phyloP scores from a whole-genome alignment of 37 sponge, comb jelly and placozoan species.

The Beroe forskalii region DNA sequence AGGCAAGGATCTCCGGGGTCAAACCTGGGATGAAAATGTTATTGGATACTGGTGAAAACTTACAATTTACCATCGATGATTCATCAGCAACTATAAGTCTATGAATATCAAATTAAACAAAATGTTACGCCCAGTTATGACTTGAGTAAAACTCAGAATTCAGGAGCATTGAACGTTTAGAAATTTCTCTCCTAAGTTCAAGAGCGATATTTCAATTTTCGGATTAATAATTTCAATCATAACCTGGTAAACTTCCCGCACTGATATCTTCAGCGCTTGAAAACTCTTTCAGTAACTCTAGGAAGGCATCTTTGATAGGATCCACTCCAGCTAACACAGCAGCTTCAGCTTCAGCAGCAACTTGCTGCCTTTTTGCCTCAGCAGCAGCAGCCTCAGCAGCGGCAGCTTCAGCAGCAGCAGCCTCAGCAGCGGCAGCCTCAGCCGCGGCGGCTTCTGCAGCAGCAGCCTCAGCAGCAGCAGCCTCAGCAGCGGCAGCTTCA shows the following conservation, averaged over 20 bases:
- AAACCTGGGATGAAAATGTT: not conserved
- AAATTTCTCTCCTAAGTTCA: no score
- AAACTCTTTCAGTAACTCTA: slow-evolving; percentile 1
- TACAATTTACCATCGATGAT: no score
- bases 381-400: not conserved
- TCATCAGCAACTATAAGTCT: no score
- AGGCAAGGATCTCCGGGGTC: slow-evolving; percentile 28
- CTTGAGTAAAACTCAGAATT: no score
- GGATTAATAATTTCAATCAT: no score
- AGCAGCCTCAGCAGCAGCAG: slow-evolving; percentile 33
- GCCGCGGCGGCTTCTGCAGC: slow-evolving; percentile 32
- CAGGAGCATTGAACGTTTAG: no score
- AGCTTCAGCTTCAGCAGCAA: slow-evolving; percentile 2
- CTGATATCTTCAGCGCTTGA: not conserved
- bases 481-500: slow-evolving; percentile 28
- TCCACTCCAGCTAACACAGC: slow-evolving; percentile 30
- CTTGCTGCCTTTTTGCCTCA: not conserved
- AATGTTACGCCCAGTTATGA: no score
- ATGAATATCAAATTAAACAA: no score
- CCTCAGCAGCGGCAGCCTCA: slow-evolving; percentile 31
- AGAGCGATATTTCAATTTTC: no score
- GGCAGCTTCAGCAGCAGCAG: not conserved
- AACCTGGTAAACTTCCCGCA: slow-evolving; percentile 3
- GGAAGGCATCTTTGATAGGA: slow-evolving; percentile 47
- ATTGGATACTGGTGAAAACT: no score